Evolutionary conservation across 2,888 invertebrate species (phyloP), one percentile per base, ranked within the genome.

Genomic region (Parnassius mnemosyne): DNA sequence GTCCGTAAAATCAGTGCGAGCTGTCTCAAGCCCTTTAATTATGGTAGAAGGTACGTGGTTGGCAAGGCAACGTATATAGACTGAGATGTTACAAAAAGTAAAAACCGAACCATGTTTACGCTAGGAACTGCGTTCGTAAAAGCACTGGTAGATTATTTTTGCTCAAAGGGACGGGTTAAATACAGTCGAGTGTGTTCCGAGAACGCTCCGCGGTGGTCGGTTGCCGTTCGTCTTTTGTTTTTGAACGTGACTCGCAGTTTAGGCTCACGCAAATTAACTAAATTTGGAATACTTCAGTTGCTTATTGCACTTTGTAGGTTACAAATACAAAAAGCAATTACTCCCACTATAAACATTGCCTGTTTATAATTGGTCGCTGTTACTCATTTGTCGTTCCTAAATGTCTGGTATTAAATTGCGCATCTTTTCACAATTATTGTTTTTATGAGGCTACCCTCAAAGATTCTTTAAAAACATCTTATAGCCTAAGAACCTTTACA

Each of bases 181-280:
- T 79, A 72, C 73, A 74, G 75, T 75, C 65, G 68, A 72, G 78
- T 64, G 51, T 52, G 78, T 88, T 88, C 89, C 78, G 71, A 74
- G 89, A 87, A 89, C 81, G 74, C 76, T 66, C 75, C 71, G 62
- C 75, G 73, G 81, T 81, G 87, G 87, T 85, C 85, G 87, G 87
- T 85, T 85, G 85, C 80, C 80, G 76, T 68, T 68, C 74, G 75
- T 69, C 80, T 81, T 87, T 88, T 86, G 86, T 87, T 89, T 85
- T 83, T 79, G 74, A 79, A 86, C 86, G 88, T 87, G 87, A 88
- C 84, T 86, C 72, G 82, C 75, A 76, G 77, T 80, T 84, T 83
- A 83, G 81, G 78, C 79, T 83, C 79, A 82, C 83, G 85, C 85
- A 81, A 87, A 87, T 85, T 83, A 77, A 75, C 81, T 88, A 84